Base-by-base conservation (phyloP, 2,113 vertebrate genomes). In the Ameiurus melas region DNA sequence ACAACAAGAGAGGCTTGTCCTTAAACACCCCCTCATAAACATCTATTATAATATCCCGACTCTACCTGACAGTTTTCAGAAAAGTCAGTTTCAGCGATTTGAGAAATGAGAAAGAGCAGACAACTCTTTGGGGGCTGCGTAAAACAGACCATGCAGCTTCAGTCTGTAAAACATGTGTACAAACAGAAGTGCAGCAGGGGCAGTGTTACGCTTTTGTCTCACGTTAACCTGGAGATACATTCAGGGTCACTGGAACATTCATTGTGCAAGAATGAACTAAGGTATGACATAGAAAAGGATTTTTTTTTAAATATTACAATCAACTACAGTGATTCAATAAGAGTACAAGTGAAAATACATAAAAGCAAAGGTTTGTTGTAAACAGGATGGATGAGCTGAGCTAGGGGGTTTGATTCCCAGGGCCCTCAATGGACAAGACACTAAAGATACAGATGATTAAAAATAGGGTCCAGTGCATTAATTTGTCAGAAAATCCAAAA, bases 1-100 rank as follows among this genome's bases (percentile, higher is more conserved):
- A 89, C 78, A 91, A 85, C 51, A 85, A 78, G 39, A 58, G 14
- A 39, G 51, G 71, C 39, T 80, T 64, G 51, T 57, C 36, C 75
- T 79, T 20, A 25, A 70, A 83, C 13, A 68, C 53, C 22, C 47
- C 57, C 51, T 84, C 13, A 83, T 81, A 55, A 39, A 78, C 87
- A 89, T 20, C 19, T 64, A 66, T 70, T 70, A 53, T 83, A 79
- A 89, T 86, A 58, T 86, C 66, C 66, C 39, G 60, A 62, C 47
- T 73, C 27, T 19, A 33, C 25, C 60, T 80, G 33, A 73, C 20
- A 64, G 55, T 16, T 20, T 55, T 55, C 19, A 30, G 30, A 86
- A 64, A 84, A 16, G 51, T 33, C 9, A 51, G 30, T 3, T 27
- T 86, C 51, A 70, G 53, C 33, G 60, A 55, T 47, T 16, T 51